Evolutionary conservation across 1,140 invertebrate genomes (phyloP).

Genomic region (Colletes gigas): DNA sequence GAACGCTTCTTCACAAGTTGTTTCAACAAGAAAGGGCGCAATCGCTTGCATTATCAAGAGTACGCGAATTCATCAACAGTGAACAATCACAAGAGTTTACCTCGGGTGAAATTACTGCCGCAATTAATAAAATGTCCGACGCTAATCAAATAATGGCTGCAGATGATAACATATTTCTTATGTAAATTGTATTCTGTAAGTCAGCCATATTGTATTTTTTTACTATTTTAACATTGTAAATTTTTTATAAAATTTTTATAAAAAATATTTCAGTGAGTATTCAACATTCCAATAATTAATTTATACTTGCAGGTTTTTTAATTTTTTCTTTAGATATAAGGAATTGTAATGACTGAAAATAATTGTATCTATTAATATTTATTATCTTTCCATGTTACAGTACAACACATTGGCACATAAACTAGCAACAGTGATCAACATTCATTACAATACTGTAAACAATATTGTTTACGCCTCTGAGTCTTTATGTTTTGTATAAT

Average conservation of each 20-base stretch:
- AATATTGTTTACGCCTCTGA: constrained; percentile 61
- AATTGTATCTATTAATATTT: constrained; percentile 72
- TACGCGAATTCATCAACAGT: constrained; percentile 84
- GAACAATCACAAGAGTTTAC: constrained; percentile 85
- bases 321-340: background rate
- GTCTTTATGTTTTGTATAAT: constrained; percentile 50
- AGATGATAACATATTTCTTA: constrained; percentile 93
- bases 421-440: constrained; percentile 77
- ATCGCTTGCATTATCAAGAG: constrained; percentile 83
- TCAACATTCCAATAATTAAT: background rate
- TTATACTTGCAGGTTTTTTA: background rate
- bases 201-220: constrained; percentile 18
- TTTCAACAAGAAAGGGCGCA: constrained; percentile 88
- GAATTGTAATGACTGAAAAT: constrained; percentile 21
- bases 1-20: constrained; percentile 83
- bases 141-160: constrained; percentile 96
- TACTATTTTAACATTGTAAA: constrained; percentile 4
- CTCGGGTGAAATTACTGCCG: constrained; percentile 88
- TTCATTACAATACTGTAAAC: constrained; percentile 73
- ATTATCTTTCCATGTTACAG: constrained; percentile 68
- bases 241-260: background rate
- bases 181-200: constrained; percentile 81
- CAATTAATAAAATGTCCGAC: constrained; percentile 91
- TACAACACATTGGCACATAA: constrained; percentile 73
- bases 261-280: background rate